phyloP scores from a whole-genome alignment of 2,797 vertebrate species.

The Argya squamiceps region DNA sequence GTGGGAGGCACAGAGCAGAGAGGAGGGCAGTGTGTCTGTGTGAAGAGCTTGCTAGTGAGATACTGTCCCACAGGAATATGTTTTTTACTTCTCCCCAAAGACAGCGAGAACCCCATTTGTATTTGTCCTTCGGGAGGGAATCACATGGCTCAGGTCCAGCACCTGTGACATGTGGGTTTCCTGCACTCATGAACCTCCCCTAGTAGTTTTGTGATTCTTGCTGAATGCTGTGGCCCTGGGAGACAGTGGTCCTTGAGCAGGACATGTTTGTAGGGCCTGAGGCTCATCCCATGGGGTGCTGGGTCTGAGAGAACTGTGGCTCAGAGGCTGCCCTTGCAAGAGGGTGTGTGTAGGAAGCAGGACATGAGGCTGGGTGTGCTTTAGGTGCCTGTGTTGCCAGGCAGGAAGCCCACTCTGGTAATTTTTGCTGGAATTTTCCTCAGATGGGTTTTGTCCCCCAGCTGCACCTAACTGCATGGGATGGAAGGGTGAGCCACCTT shows the following conservation, averaged over 20 bases:
- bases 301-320: fast-evolving
- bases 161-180: not conserved
- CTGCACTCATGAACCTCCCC: conserved; percentile 1
- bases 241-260: not conserved
- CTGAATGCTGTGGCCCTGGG: not conserved
- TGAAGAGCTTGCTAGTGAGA: not conserved
- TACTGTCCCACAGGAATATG: not conserved
- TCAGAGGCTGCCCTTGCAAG: not conserved
- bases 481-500: not conserved
- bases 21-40: not conserved
- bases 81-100: not conserved
- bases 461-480: not conserved
- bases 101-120: fast-evolving
- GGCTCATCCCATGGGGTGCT: no score
- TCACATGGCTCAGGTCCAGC: fast-evolving
- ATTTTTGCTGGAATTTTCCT: not conserved
- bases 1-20: not conserved
- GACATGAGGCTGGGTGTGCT: not conserved
- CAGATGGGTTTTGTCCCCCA: not conserved
- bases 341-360: not conserved
- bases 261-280: fast-evolving
- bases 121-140: not conserved
- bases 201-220: not conserved
- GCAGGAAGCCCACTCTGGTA: not conserved
- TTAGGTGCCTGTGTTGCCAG: not conserved